A percentile compares a stretch with the other conserved stretches of the same genome.
Evolutionary conservation across 1,140 invertebrate species (phyloP).

Genomic region (Procambarus clarkii): DNA sequence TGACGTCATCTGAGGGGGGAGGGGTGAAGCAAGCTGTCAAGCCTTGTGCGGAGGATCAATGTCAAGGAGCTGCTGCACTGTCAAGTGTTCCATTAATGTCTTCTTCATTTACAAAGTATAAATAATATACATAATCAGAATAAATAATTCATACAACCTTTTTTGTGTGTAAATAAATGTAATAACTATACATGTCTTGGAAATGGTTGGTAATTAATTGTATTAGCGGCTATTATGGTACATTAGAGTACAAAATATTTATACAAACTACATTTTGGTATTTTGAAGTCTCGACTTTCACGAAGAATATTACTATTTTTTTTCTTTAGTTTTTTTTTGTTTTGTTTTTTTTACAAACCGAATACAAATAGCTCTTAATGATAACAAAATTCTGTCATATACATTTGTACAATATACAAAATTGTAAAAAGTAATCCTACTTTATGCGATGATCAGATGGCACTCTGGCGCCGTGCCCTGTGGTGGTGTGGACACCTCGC

Average conservation of each 20-base stretch:
- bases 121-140: conserved; percentile 26
- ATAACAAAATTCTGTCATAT: conserved; percentile 58
- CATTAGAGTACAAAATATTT: conserved; percentile 40
- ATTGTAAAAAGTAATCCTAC: conserved; percentile 66
- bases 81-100: background rate
- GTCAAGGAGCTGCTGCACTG: background rate
- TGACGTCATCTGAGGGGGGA: background rate
- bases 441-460: conserved; percentile 66
- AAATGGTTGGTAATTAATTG: conserved; percentile 40
- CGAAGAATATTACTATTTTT: conserved; percentile 23
- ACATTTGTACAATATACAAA: conserved; percentile 70
- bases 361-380: conserved; percentile 67
- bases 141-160: conserved; percentile 55
- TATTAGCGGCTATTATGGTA: conserved; percentile 41
- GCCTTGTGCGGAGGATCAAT: background rate
- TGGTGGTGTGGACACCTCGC: conserved; percentile 22
- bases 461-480: background rate
- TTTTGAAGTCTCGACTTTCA: conserved; percentile 26
- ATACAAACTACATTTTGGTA: conserved; percentile 63
- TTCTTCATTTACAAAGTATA: background rate
- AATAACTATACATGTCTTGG: conserved; percentile 28
- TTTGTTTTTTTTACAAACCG: conserved; percentile 44
- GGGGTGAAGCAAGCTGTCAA: background rate
- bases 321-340: no score
- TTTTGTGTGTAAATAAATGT: conserved; percentile 39